Base-by-base conservation (phyloP, 2,888 invertebrate genomes). In the Micropterix aruncella region DNA sequence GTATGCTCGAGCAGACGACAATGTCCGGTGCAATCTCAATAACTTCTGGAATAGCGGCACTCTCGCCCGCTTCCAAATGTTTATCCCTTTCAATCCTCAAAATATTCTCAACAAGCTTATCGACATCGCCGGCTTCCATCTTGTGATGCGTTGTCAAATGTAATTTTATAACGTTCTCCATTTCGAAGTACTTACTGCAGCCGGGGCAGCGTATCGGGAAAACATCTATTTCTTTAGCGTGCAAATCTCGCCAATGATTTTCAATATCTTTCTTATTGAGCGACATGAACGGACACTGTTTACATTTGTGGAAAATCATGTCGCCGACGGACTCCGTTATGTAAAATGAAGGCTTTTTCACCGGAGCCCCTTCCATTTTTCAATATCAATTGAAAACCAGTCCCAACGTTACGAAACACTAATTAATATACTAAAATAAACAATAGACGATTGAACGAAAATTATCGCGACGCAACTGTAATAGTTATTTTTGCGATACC, bases 111-210 rank as follows among this genome's bases (percentile, higher is more conserved):
- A 78, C 60, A 59, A 80, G 71, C 57, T 71, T 70, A 49, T 69
- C 69, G 2, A 78, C 62, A 55, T 81, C 80, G 51, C 70, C 69
- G 45, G 70, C 66, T 27, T 66, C 71, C 66, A 83, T 78, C 58
- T 77, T 75, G 56, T 84, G 83, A 56, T 83, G 83, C 53, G 76
- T 74, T 17, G 76, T 68, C 3, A 83, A 62, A 57, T 84, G 83
- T 3, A 73, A 70, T 51, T 77, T 65, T 1, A 83, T 59, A 1
- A 79, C 76, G 53, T 77, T 72, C 52, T 74, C 73, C 7, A 74
- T 73, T 53, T 75, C 77, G 55, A 83, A 83, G 2, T 75, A 60
- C 55, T 80, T 80, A 1, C 69, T 59, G 55, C 83, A 83, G 5
- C 80, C 83, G 12, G 82, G 81, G 53, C 83, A 83, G 50, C 67